Evolutionary conservation across 2,888 invertebrate genomes (phyloP), one percentile per base, ranked within the genome.

Genomic region (Ceraclea dissimilis): DNA sequence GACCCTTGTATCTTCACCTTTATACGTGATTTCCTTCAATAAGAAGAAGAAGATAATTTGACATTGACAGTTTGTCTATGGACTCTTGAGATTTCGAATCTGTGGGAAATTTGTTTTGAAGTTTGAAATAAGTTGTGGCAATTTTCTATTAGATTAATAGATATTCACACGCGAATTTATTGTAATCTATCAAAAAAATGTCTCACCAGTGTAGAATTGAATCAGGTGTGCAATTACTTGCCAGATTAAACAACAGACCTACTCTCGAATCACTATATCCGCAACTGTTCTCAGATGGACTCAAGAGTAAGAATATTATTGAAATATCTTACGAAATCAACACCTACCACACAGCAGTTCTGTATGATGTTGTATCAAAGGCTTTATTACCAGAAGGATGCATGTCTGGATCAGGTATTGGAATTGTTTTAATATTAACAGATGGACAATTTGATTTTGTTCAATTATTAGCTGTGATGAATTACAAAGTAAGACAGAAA

Each of bases 171-270:
- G n/a, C n/a, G n/a, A n/a, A n/a, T n/a, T n/a, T n/a, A n/a, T n/a
- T n/a, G n/a, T n/a, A n/a, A n/a, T n/a, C n/a, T n/a, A n/a, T n/a
- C n/a, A n/a, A n/a, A n/a, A 49, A 2, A 11, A 58, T 60, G 60
- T 53, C 56, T 54, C 49, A 46, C 20, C 50, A 52, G 17, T 57
- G 57, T 17, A 74, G 71, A 68, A 67, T 79, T 20, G 83, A 83
- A 71, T 78, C 82, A 16, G 83, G 83, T 39, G 64, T 78, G n/a
- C 82, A 83, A 65, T 67, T 83, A 54, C 65, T 82, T 18, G 70
- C 79, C 46, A 74, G 83, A 65, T 63, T 83, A 31, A 70, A 67
- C 17, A 71, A 69, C 59, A 75, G 75, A 62, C 69, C 73, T 1
- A 69, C 68, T 16, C 63, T 81, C 11, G 63, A 66, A 60, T 70